phyloP scores from a whole-genome alignment of 2,797 vertebrate genomes.

The Hirundo rustica region DNA sequence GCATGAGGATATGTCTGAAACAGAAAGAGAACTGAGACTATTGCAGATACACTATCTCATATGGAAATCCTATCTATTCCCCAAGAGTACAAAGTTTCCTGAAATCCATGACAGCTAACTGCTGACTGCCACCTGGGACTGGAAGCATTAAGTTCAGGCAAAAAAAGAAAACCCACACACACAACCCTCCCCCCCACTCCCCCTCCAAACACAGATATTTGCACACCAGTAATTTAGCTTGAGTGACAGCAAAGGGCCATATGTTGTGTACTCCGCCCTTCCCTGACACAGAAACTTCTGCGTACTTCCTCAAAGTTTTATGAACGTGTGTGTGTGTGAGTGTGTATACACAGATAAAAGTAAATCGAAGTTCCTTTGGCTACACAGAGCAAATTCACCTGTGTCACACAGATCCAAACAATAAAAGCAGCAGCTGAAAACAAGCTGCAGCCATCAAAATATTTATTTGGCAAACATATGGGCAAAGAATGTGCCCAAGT shows the following conservation, averaged over 20 bases:
- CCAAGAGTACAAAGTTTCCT: background rate
- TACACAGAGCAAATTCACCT: background rate
- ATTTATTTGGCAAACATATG: background rate
- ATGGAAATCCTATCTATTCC: background rate
- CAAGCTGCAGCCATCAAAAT: background rate
- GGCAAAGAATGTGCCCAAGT: background rate
- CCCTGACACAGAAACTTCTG: background rate
- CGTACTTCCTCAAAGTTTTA: background rate
- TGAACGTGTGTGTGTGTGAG: background rate
- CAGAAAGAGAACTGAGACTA: background rate
- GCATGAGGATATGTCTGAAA: background rate
- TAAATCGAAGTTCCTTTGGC: background rate
- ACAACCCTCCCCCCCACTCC: accelerated
- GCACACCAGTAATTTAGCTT: background rate
- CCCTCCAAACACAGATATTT: background rate
- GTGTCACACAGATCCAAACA: background rate
- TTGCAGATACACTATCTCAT: accelerated
- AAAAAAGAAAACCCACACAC: background rate
- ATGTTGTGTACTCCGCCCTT: background rate
- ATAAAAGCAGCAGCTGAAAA: background rate
- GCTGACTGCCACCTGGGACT: background rate
- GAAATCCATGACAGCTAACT: background rate
- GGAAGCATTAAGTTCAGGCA: background rate
- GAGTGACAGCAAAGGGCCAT: background rate
- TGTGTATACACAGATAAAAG: background rate